A percentile compares a stretch with the other conserved stretches of the same genome.
Conservation (phyloP, 2,797 vertebrate genomes). For the Acropternis orthonyx region DNA sequence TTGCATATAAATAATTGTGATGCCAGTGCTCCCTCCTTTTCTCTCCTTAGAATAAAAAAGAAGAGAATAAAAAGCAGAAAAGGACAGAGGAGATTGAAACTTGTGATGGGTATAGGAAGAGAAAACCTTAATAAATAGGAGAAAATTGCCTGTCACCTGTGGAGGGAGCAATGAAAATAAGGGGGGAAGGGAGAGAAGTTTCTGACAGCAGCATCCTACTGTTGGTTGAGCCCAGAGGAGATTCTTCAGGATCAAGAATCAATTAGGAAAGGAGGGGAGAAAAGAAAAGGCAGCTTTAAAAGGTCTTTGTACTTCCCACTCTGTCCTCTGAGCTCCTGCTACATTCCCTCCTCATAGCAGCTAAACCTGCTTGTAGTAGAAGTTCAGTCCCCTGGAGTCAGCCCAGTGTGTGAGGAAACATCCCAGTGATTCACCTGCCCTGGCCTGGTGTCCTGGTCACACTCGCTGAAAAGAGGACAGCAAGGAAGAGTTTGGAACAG, state of each 20-base stretch:
- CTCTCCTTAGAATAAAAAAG: not conserved
- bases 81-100: not conserved
- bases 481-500: not conserved
- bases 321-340: not conserved
- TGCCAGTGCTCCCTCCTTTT: not conserved
- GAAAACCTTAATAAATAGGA: conserved; percentile 10
- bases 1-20: conserved; percentile 48
- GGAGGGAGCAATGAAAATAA: not conserved
- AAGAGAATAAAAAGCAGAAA: not conserved
- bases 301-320: not conserved
- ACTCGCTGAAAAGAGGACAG: not conserved
- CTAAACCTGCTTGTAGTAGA: not conserved
- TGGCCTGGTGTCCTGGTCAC: not conserved
- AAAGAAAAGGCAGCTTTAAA: not conserved
- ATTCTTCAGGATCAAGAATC: not conserved
- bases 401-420: not conserved
- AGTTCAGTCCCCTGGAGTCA: not conserved
- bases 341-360: not conserved
- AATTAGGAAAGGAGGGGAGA: not conserved
- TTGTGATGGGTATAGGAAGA: not conserved
- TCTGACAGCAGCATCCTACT: not conserved
- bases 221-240: not conserved
- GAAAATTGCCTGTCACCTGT: not conserved
- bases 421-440: not conserved
- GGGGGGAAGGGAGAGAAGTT: not conserved